A percentile compares a stretch with the other conserved stretches of the same genome.
Conservation (phyloP, 2,888 invertebrate genomes). For the Troides oblongomaculatus region DNA sequence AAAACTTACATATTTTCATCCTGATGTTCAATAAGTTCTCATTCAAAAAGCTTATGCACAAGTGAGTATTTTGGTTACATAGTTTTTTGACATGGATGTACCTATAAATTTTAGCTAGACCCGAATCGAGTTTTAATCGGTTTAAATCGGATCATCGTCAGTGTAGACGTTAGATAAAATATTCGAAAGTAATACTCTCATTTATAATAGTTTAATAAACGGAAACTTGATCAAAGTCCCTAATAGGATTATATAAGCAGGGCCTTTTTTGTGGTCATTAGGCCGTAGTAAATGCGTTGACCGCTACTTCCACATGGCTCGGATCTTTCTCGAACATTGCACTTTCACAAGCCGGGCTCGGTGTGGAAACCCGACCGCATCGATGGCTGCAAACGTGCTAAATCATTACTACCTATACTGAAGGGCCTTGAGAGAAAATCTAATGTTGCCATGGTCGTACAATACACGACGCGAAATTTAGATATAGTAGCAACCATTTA, state of each 20-base stretch:
- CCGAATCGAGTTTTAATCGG: too few relatives aligned
- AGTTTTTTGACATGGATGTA: too few relatives aligned
- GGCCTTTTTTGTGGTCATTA: constrained; percentile 14
- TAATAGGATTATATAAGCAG: constrained; percentile 7
- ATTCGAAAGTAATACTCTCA: not conserved
- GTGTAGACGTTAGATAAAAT: too few relatives aligned
- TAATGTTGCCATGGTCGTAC: constrained; percentile 24
- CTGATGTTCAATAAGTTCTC: too few relatives aligned
- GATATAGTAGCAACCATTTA: not conserved
- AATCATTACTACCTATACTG: constrained; percentile 10
- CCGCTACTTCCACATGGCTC: constrained; percentile 22
- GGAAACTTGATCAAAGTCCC: not conserved
- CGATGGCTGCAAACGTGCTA: constrained; percentile 20
- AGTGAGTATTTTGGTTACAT: too few relatives aligned
- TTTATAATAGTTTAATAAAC: not conserved
- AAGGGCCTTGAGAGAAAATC: constrained; percentile 23
- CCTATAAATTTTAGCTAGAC: too few relatives aligned
- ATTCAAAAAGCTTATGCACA: too few relatives aligned
- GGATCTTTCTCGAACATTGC: constrained; percentile 33
- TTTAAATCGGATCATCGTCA: too few relatives aligned
- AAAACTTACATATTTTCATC: too few relatives aligned
- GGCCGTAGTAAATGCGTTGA: constrained; percentile 16
- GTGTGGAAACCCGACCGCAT: constrained; percentile 8
- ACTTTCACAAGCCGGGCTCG: constrained; percentile 30
- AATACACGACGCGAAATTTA: constrained; percentile 12